A percentile compares a stretch with the other conserved stretches of the same genome.
Evolutionary conservation across 2,113 vertebrate species (phyloP).

Genomic region (Lycaon pictus): DNA sequence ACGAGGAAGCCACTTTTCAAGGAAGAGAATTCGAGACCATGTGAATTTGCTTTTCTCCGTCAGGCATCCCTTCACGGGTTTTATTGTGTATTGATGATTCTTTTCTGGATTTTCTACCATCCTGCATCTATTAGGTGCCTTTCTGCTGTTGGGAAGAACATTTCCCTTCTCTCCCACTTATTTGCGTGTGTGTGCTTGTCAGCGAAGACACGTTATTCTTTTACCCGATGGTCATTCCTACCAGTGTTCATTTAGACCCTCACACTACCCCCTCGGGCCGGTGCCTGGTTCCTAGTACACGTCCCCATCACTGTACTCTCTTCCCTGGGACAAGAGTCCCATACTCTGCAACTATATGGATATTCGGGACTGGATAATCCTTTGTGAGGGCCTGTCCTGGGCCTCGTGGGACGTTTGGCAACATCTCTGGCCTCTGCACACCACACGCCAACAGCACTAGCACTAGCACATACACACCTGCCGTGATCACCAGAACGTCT

Average conservation of each 20-base stretch:
- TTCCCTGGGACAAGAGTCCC: background rate
- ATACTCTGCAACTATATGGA: background rate
- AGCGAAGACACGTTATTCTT: fast-evolving
- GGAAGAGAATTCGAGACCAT: background rate
- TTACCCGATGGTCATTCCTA: fast-evolving
- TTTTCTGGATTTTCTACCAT: fast-evolving
- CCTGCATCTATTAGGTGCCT: background rate
- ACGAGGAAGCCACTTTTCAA: background rate
- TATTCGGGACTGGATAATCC: fast-evolving
- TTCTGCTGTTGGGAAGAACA: background rate
- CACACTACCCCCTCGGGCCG: too few species aligned
- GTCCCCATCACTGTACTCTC: background rate
- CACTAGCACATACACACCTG: too few species aligned
- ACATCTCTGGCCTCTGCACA: background rate
- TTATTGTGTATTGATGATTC: fast-evolving
- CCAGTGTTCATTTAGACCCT: too few species aligned
- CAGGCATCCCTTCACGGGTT: fast-evolving
- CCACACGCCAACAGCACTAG: fast-evolving
- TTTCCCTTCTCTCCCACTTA: background rate
- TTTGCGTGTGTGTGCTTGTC: too few species aligned
- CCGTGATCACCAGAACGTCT: background rate
- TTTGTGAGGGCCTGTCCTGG: background rate
- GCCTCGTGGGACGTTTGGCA: fast-evolving
- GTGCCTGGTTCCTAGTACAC: too few species aligned
- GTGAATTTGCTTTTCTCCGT: fast-evolving